phyloP scores from a whole-genome alignment of 2,888 invertebrate genomes.

The Dryomyza anilis region DNA sequence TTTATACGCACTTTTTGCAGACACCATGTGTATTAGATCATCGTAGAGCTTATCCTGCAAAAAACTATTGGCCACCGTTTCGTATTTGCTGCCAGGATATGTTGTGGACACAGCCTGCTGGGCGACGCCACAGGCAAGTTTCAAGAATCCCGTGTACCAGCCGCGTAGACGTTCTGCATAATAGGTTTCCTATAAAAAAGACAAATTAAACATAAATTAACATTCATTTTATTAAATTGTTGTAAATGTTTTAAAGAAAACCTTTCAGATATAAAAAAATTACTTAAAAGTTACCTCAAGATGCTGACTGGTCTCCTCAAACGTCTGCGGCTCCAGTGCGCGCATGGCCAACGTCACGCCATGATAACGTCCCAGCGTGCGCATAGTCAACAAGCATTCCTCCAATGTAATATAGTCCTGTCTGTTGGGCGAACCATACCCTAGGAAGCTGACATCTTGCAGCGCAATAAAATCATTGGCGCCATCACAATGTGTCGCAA shows the following conservation, averaged over 20 bases:
- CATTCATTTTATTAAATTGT: neutral
- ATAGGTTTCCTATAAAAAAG: slow-evolving; percentile 64
- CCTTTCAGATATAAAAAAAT: neutral
- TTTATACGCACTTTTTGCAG: slow-evolving; percentile 50
- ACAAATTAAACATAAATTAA: neutral
- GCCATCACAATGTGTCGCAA: slow-evolving; percentile 64
- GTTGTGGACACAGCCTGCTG: slow-evolving; percentile 70
- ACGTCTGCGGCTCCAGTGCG: slow-evolving; percentile 64
- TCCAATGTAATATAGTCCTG: slow-evolving; percentile 64
- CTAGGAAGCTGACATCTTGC: slow-evolving; percentile 64
- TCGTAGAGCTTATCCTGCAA: slow-evolving; percentile 63
- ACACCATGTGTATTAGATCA: slow-evolving; percentile 59
- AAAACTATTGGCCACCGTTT: slow-evolving; percentile 65
- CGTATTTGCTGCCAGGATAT: slow-evolving; percentile 67
- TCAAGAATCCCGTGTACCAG: slow-evolving; percentile 68
- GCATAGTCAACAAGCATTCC: slow-evolving; percentile 64
- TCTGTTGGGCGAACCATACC: slow-evolving; percentile 61
- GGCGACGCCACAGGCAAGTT: slow-evolving; percentile 63
- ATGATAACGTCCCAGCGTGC: slow-evolving; percentile 66
- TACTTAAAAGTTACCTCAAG: slow-evolving; percentile 48
- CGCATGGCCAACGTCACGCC: slow-evolving; percentile 67
- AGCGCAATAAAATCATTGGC: slow-evolving; percentile 65
- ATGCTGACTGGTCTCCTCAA: slow-evolving; percentile 58
- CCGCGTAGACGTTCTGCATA: slow-evolving; percentile 64
- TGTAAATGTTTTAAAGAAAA: neutral